Evolutionary conservation across 2,888 invertebrate species (phyloP).

Genomic region (Pseudoips prasinana): DNA sequence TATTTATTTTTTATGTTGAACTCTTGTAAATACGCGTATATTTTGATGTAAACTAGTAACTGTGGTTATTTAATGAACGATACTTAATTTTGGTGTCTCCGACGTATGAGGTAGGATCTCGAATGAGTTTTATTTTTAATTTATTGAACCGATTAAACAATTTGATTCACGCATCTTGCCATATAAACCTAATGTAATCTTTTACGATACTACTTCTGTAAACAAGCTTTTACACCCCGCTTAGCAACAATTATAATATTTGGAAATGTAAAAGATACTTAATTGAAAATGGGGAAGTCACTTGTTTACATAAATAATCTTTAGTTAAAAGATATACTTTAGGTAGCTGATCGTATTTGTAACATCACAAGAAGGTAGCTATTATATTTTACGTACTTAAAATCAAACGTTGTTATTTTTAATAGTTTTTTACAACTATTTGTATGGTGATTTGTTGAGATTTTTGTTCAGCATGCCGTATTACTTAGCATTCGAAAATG

Average conservation of each 20-base stretch:
- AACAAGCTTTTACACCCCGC: too few relatives aligned
- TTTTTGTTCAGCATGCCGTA: conserved; percentile 29
- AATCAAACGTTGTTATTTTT: conserved; percentile 34
- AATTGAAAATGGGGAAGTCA: too few relatives aligned
- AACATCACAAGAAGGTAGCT: conserved; percentile 31
- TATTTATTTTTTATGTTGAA: conserved; percentile 81
- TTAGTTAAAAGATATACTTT: too few relatives aligned
- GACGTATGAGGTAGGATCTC: conserved; percentile 62
- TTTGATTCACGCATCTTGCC: conserved; percentile 39
- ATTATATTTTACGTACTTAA: conserved; percentile 35
- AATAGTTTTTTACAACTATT: conserved; percentile 40
- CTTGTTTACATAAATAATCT: too few relatives aligned
- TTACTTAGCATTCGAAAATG: conserved; percentile 55
- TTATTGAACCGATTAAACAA: conserved; percentile 44
- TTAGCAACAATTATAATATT: conserved; percentile 20
- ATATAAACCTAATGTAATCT: conserved; percentile 34
- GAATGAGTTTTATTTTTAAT: conserved; percentile 52
- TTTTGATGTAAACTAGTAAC: conserved; percentile 71
- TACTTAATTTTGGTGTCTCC: conserved; percentile 48
- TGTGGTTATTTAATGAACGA: conserved; percentile 71
- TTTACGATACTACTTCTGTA: too few relatives aligned
- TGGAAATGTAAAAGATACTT: too few relatives aligned
- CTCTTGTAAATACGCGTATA: conserved; percentile 75
- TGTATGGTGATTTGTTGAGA: conserved; percentile 30
- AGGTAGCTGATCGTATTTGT: too few relatives aligned